These are phyloP conservation scores for Theristus sp. DNA, from an alignment of 2,888 invertebrate species.

Conservation along the genomic window DNA sequence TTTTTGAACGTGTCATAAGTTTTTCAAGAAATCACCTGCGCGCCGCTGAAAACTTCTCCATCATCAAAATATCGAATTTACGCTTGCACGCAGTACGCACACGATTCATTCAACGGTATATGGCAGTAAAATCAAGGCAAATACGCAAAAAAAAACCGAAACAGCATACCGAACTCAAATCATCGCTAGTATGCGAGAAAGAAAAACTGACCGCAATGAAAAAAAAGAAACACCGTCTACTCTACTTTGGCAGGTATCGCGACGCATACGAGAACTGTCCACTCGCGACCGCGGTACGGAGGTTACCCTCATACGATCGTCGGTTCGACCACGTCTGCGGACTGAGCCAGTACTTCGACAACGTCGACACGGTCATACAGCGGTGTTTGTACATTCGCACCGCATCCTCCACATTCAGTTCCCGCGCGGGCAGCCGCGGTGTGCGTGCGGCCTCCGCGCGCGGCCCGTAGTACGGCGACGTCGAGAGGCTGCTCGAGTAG, in stretches of 20 bases:
- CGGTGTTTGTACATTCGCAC: slow-evolving; percentile 4
- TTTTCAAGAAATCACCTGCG: no score
- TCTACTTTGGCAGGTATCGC: not conserved
- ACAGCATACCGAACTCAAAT: no score
- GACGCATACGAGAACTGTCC: not conserved
- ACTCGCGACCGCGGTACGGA: not conserved
- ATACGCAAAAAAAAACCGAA: no score
- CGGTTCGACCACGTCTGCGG: not conserved
- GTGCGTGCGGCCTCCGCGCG: not conserved
- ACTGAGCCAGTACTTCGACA: slow-evolving; percentile 3
- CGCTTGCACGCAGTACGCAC: no score
- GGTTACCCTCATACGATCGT: not conserved
- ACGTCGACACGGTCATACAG: slow-evolving; percentile 2
- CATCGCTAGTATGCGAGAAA: no score
- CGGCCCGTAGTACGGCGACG: not conserved
- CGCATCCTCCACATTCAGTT: slow-evolving; percentile 5
- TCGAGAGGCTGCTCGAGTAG: not conserved
- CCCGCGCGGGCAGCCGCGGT: not conserved
- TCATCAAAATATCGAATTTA: no score
- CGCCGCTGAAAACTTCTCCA: no score
- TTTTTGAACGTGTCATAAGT: no score
- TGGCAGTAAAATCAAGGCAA: no score
- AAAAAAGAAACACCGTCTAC: not conserved
- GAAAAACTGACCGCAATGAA: not conserved
- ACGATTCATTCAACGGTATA: no score